Evolutionary conservation across 2,888 invertebrate species (phyloP).

Genomic region (Drosophila subquinaria): DNA sequence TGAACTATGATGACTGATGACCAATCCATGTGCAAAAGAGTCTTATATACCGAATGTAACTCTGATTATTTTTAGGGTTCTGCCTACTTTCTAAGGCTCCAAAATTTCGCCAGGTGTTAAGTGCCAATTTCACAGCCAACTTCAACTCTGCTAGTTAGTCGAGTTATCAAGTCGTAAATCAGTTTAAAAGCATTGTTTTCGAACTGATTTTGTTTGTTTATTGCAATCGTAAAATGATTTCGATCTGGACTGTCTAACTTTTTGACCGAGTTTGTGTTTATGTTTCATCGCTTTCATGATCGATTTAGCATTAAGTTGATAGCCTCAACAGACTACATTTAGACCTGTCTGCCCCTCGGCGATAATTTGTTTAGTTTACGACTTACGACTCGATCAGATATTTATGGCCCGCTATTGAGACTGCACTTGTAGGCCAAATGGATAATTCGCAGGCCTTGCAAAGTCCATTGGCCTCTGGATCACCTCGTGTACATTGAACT

Average conservation of each 20-base stretch:
- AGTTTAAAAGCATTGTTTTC: constrained; percentile 36
- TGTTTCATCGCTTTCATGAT: constrained; percentile 59
- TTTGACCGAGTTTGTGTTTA: constrained; percentile 54
- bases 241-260: constrained; percentile 31
- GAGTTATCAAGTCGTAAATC: constrained; percentile 70
- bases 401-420: constrained; percentile 41
- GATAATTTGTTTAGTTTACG: constrained; percentile 67
- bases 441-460: constrained; percentile 44
- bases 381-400: constrained; percentile 50
- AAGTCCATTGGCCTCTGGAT: constrained; percentile 47
- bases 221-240: constrained; percentile 66
- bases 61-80: background rate
- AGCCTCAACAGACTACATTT: constrained; percentile 27
- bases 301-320: constrained; percentile 62
- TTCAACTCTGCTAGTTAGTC: constrained; percentile 22
- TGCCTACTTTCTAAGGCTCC: constrained; percentile 5
- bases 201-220: constrained; percentile 61
- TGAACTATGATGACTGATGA: constrained; percentile 50
- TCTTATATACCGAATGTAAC: constrained; percentile 50
- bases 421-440: constrained; percentile 36
- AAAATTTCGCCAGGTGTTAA: constrained; percentile 30
- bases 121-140: constrained; percentile 38
- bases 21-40: background rate
- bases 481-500: constrained; percentile 61
- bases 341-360: constrained; percentile 23